Evolutionary conservation across 2,888 invertebrate genomes (phyloP).

Genomic region (Euzophera pinguis): DNA sequence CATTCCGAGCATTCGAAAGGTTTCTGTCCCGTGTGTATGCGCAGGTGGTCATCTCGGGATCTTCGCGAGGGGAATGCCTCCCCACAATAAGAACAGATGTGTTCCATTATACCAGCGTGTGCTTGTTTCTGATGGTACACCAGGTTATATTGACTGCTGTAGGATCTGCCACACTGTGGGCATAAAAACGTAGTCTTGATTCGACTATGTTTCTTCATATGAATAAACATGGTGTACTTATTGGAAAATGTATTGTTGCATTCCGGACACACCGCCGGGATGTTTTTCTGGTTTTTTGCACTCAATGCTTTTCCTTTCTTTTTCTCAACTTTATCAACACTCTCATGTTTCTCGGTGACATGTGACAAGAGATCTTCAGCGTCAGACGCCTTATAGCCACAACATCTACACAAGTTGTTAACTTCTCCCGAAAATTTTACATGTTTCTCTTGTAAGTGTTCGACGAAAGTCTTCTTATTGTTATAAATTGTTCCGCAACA

Average conservation of each 20-base stretch:
- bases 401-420: conserved; percentile 36
- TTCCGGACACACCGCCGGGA: conserved; percentile 64
- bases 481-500: conserved; percentile 43
- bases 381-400: conserved; percentile 34
- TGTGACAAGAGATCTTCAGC: conserved; percentile 29
- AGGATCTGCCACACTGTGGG: conserved; percentile 62
- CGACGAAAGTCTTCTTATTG: conserved; percentile 36
- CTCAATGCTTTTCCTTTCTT: conserved; percentile 25
- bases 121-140: conserved; percentile 56
- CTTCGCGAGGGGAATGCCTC: conserved; percentile 67
- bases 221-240: conserved; percentile 68
- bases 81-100: conserved; percentile 62
- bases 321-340: conserved; percentile 18
- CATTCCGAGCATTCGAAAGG: conserved; percentile 69
- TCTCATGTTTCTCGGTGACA: conserved; percentile 27
- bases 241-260: conserved; percentile 71
- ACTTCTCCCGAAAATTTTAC: conserved; percentile 20
- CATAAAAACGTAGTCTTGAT: conserved; percentile 40
- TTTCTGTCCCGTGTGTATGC: conserved; percentile 64
- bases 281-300: conserved; percentile 45
- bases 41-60: conserved; percentile 59
- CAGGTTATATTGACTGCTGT: conserved; percentile 63
- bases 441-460: conserved; percentile 46
- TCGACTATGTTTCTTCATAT: conserved; percentile 59
- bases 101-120: conserved; percentile 63